Percentiles rank a stretch among this genome's conserved stretches.
phyloP scores from a whole-genome alignment of 2,113 vertebrate genomes.

The Gymnorhina tibicen region DNA sequence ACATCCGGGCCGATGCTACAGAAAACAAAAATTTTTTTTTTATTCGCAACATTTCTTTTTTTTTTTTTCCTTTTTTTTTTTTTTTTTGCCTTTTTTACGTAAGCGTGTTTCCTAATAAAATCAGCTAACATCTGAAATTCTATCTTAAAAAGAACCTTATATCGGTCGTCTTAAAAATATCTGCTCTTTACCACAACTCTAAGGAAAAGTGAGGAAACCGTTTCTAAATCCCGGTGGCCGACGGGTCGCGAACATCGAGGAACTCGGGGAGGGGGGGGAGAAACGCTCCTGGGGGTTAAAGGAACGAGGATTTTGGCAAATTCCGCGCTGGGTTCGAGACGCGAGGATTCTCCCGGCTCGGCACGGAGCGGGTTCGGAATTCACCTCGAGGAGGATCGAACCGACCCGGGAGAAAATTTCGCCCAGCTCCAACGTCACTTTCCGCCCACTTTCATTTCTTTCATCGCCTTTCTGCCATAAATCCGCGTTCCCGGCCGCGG shows the following conservation, averaged over 20 bases:
- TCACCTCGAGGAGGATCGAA: neutral
- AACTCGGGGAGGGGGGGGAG: too few species aligned
- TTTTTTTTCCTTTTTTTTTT: neutral
- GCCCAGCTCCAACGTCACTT: neutral
- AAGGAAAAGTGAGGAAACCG: neutral
- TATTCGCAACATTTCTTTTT: neutral
- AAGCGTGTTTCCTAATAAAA: slow-evolving; percentile 38
- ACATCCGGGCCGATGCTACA: slow-evolving; percentile 42
- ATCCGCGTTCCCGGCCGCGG: neutral
- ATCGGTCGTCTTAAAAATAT: slow-evolving; percentile 18
- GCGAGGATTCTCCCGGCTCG: neutral
- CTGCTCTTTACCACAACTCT: slow-evolving; percentile 19
- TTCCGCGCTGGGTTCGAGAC: neutral
- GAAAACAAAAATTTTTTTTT: neutral
- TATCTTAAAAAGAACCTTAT: slow-evolving; percentile 4
- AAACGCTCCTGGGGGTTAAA: neutral
- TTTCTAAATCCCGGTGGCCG: neutral
- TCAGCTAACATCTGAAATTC: neutral
- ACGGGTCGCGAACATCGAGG: neutral
- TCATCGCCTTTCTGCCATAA: neutral
- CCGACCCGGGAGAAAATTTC: neutral
- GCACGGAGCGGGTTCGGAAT: neutral
- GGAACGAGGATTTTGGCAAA: neutral
- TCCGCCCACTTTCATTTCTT: neutral
- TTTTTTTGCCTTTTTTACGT: neutral